phyloP scores from a whole-genome alignment of 2,888 invertebrate species.

The Gryllus longicercus region DNA sequence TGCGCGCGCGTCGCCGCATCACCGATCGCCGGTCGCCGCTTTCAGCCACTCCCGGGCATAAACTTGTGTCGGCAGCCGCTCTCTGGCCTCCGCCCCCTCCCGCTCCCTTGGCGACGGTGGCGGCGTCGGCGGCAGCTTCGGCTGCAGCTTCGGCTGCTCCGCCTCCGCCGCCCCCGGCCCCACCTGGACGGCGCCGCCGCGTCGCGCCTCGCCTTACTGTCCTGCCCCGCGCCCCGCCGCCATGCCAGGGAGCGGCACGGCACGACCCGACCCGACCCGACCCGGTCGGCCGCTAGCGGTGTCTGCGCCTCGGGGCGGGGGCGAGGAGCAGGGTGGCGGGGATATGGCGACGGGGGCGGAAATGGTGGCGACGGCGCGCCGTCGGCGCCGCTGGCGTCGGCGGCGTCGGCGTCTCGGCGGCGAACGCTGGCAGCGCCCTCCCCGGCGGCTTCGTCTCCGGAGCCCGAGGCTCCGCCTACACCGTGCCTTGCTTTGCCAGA shows the following conservation, averaged over 20 bases:
- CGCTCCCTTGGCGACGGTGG: background rate
- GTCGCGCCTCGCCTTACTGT: background rate
- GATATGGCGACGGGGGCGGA: background rate
- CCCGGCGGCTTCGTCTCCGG: background rate
- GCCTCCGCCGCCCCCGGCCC: background rate
- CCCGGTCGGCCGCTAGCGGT: no score
- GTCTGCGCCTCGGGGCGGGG: no score
- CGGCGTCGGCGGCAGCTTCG: no score
- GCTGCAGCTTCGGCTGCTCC: background rate
- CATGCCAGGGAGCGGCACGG: no score
- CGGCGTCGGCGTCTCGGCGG: slow-evolving; percentile 3
- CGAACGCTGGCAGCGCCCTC: slow-evolving; percentile 17
- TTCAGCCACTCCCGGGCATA: no score
- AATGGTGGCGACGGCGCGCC: background rate
- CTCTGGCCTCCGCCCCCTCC: background rate
- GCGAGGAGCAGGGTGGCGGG: background rate
- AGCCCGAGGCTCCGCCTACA: background rate
- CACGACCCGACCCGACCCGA: no score
- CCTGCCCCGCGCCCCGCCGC: no score
- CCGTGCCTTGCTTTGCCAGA: slow-evolving; percentile 27
- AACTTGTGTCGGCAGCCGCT: background rate
- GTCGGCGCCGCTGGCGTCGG: slow-evolving; percentile 17
- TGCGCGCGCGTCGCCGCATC: no score
- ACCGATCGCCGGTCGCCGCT: no score
- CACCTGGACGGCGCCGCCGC: background rate